Evolutionary conservation across 2,888 invertebrate species (phyloP), one percentile per base, ranked within the genome.

Genomic region (Endotricha flammealis): DNA sequence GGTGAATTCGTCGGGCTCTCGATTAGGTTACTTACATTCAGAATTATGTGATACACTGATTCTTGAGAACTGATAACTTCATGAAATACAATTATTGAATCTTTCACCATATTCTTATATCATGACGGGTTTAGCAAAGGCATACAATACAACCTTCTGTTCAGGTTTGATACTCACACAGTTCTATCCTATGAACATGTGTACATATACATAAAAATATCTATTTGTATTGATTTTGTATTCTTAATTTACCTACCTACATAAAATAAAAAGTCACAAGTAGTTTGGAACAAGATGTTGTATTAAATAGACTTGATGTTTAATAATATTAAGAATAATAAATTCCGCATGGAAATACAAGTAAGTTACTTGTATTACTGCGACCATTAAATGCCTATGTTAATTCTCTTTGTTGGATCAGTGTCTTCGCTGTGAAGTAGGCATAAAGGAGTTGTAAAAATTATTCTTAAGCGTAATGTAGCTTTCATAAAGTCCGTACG

Each of bases 31-130:
- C 68, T 69, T 66, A 65, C 72, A 66, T 64, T 66, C 69, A 69
- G 75, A 67, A 75, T 77, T 70, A 70, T 67, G 66, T 75, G 65
- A 71, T 68, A 78, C 76, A 71, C 65, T 64, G 78, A 77, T 76
- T 64, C 48, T 58, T 37, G 39, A 44, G 43, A 31, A 39, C 47
- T 58, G 68, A 72, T 72, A 72, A 63, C 54, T 58, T 53, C 51
- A 56, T 57, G 58, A 58, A 61, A 61, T 33, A 33, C 51, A 64
- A 58, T 59, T 36, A 51, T 56, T 52, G 48, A 51, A 47, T 45
- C 40, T 39, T 50, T 46, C 46, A 43, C 20, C 20, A 20, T n/a
- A 4, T 6, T 20, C n/a, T 20, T n/a, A n/a, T 7, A 20, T 20
- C 4, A 20, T n/a, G n/a, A n/a, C n/a, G n/a, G n/a, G n/a, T n/a